A percentile compares a stretch with the other conserved stretches of the same genome.
phyloP scores from a whole-genome alignment of 37 sponge, comb jelly and placozoan species.

The Eunapius fragilis region DNA sequence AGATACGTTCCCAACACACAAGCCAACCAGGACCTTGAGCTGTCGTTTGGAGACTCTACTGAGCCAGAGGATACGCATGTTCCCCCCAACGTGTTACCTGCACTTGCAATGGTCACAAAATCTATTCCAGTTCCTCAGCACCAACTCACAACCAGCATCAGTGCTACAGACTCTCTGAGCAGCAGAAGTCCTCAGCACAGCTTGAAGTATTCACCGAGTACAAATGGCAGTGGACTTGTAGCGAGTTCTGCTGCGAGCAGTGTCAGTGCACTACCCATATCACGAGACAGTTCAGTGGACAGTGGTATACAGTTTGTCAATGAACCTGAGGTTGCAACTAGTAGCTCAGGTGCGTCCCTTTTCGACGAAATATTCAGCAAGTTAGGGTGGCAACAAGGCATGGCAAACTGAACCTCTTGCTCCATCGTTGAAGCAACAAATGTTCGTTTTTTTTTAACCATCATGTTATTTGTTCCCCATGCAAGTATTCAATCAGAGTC shows the following conservation, averaged over 20 bases:
- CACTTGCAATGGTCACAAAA: not conserved
- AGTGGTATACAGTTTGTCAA: constrained; percentile 61
- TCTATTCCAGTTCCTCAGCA: not conserved
- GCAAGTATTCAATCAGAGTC: not conserved
- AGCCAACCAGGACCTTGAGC: not conserved
- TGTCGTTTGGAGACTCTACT: not conserved
- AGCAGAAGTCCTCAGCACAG: not conserved
- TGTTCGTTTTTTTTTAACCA: not conserved
- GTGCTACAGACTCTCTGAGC: not conserved
- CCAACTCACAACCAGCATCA: not conserved
- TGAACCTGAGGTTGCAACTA: constrained; percentile 25
- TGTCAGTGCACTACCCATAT: not conserved
- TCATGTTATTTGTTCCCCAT: not conserved
- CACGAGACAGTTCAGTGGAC: constrained; percentile 51
- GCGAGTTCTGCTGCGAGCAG: not conserved
- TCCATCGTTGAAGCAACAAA: not conserved
- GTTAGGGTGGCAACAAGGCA: not conserved
- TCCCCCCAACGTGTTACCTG: not conserved
- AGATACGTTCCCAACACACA: not conserved
- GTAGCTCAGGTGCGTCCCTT: not conserved
- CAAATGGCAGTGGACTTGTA: not conserved
- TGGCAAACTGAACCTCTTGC: not conserved
- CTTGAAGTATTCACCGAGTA: not conserved
- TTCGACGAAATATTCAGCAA: not conserved
- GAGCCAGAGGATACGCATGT: not conserved